Evolutionary conservation across 2,888 invertebrate genomes (phyloP), one percentile per base, ranked within the genome.

Genomic region (Lordiphosa fenestrarum): DNA sequence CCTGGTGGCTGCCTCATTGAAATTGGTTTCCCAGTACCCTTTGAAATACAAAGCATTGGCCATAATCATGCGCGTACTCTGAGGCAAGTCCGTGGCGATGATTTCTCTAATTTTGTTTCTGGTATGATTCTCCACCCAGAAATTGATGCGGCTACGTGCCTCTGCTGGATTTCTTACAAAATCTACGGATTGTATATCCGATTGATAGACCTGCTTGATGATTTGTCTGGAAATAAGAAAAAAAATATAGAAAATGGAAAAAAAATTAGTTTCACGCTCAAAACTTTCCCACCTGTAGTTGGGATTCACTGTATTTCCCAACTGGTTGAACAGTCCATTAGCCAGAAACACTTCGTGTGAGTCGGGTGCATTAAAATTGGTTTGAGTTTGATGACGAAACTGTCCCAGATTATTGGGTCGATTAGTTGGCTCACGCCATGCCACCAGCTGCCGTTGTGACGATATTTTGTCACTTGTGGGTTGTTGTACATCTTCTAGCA

Each of bases 21-120:
- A 94, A 13, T 92, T 91, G 25, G 90, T 89, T 66, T 93, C 91
- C 94, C 94, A 94, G 91, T 86, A 81, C 6, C 82, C 89, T 71
- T 86, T 89, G 66, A 94, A 94, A 77, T 93, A 94, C 36, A 94
- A 86, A 0, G 93, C 93, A 68, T 93, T 93, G 6, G 92, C 91
- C 46, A 94, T 86, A 13, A 94, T 91, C 25, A 93, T 89, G 37
- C 88, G 91, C 0, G 93, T 94, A 0, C 84, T 77, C 0, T 89
- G 80, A 0, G 90, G 80, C 0, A 93, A 91, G 0, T 89, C 84
- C 0, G 90, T 88, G 0, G 86, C 71, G 12, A 94, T 80, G 47
- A 94, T 91, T 13, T 89, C 86, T 0, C 88, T 74, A 56, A 94
- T 94, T 86, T 92, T 93, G 0, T 91, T 91, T 60, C 89, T 87